Evolutionary conservation across 2,797 vertebrate species (phyloP).

Genomic region (Thripadectes ignobilis): DNA sequence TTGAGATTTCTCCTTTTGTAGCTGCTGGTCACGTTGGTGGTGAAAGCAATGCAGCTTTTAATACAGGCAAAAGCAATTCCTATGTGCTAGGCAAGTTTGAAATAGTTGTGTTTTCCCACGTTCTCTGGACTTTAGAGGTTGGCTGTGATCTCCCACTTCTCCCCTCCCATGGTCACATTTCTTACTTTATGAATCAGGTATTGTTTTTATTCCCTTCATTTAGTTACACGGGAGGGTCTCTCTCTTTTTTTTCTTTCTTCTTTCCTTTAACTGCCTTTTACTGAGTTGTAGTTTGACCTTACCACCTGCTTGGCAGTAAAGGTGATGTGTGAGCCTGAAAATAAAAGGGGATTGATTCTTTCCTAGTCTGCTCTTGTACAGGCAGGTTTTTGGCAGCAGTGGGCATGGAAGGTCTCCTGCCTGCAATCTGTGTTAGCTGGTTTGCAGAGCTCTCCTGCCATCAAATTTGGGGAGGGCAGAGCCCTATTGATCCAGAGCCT

Average conservation of each 20-base stretch:
- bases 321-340: neutral
- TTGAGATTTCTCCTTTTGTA: slow-evolving; percentile 54
- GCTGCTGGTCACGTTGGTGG: slow-evolving; percentile 50
- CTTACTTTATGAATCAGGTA: neutral
- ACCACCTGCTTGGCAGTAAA: neutral
- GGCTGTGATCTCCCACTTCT: neutral
- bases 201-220: neutral
- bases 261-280: neutral
- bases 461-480: neutral
- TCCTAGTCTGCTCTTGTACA: neutral
- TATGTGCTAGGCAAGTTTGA: slow-evolving; percentile 22
- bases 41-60: slow-evolving; percentile 39
- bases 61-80: slow-evolving; percentile 30
- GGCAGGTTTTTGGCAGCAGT: neutral
- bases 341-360: neutral
- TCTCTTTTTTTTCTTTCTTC: neutral
- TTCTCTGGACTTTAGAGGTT: neutral
- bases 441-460: neutral
- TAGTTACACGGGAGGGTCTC: neutral
- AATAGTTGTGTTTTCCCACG: neutral
- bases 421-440: neutral
- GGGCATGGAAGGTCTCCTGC: neutral
- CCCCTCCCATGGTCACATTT: neutral
- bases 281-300: neutral
- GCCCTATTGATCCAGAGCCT: neutral